Evolutionary conservation across 2,888 invertebrate genomes (phyloP).

Genomic region (Chrysotoxum bicinctum): DNA sequence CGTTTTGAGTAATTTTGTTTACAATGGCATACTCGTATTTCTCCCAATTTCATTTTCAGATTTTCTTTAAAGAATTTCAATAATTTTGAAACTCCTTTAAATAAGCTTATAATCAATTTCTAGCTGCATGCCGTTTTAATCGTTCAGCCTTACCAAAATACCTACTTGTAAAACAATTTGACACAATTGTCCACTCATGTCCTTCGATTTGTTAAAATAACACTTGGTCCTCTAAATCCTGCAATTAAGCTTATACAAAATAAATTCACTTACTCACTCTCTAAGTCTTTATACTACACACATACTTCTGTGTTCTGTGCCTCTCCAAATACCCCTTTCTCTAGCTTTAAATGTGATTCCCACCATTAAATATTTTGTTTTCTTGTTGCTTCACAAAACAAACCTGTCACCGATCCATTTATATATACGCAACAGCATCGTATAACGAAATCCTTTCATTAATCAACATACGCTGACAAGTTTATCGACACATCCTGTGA

Average conservation of each 20-base stretch:
- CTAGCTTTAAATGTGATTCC: slow-evolving; percentile 29
- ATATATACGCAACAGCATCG: slow-evolving; percentile 51
- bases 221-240: slow-evolving; percentile 23
- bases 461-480: slow-evolving; percentile 70
- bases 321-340: not conserved
- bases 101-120: not conserved
- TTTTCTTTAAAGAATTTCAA: too few species aligned
- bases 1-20: too few species aligned
- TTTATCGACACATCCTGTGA: slow-evolving; percentile 66
- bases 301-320: not conserved
- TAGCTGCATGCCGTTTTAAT: not conserved
- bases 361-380: slow-evolving; percentile 52
- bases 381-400: slow-evolving; percentile 50
- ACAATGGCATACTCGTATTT: too few species aligned
- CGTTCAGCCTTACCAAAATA: not conserved
- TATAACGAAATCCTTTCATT: slow-evolving; percentile 67
- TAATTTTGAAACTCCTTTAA: not conserved
- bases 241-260: slow-evolving; percentile 32
- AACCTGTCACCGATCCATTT: slow-evolving; percentile 64
- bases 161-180: slow-evolving; percentile 12
- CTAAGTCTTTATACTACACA: not conserved
- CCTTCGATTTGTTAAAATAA: slow-evolving; percentile 30
- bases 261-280: slow-evolving; percentile 13
- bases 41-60: too few species aligned
- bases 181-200: slow-evolving; percentile 18